Conservation (phyloP, 2,113 vertebrate genomes). For the Oryzias curvinotus region DNA sequence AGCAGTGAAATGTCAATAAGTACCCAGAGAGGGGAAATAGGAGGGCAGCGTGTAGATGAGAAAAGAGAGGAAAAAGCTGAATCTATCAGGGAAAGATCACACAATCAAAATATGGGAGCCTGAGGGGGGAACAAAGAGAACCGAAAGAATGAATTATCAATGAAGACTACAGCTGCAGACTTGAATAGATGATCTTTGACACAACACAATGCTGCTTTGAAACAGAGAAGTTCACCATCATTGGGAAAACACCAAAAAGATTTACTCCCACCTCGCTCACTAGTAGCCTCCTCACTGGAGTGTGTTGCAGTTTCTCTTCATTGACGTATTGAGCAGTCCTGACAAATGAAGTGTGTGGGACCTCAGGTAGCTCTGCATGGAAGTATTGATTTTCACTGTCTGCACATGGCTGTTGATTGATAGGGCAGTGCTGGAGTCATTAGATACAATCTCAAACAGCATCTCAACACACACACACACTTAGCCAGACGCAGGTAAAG, state of each 20-base stretch:
- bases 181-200: conserved; percentile 72
- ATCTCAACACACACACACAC: conserved; percentile 43
- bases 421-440: conserved; percentile 55
- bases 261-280: conserved; percentile 52
- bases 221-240: conserved; percentile 69
- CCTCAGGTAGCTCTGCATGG: conserved; percentile 72
- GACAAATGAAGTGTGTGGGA: conserved; percentile 78
- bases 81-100: conserved; percentile 52
- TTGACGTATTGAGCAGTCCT: conserved; percentile 73
- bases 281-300: conserved; percentile 55
- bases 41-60: conserved; percentile 34
- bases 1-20: conserved; percentile 74
- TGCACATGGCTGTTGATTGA: conserved; percentile 67
- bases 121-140: conserved; percentile 36
- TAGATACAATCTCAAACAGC: conserved; percentile 58
- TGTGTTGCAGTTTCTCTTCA: conserved; percentile 63
- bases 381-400: conserved; percentile 75
- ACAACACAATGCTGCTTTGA: conserved; percentile 64
- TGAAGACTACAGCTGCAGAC: conserved; percentile 45
- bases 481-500: conserved; percentile 5
- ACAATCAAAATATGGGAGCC: conserved; percentile 39
- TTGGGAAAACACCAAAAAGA: conserved; percentile 59
- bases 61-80: conserved; percentile 26
- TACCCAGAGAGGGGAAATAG: conserved; percentile 54
- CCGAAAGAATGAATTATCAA: conserved; percentile 63